Evolutionary conservation across 2,797 vertebrate genomes (phyloP).

Genomic region (Siniperca obscura): DNA sequence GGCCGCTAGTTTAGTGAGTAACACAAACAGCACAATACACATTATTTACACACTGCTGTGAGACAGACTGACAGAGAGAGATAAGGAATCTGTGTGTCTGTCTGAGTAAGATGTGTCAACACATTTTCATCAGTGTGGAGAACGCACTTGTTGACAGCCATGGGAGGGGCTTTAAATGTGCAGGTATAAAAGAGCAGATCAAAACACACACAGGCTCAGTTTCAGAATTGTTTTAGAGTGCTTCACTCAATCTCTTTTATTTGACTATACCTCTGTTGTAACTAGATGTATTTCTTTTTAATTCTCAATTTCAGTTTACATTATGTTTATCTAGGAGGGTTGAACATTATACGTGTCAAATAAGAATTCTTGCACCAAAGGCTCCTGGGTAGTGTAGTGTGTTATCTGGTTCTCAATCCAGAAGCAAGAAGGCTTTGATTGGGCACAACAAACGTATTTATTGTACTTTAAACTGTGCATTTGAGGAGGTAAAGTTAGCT

Average conservation of each 20-base stretch:
- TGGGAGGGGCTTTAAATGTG: slow-evolving; percentile 48
- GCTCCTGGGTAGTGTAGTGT: slow-evolving; percentile 9
- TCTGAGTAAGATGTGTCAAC: slow-evolving; percentile 71
- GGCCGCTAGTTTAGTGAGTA: slow-evolving; percentile 13
- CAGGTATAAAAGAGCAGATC: slow-evolving; percentile 37
- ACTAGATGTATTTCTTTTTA: background rate
- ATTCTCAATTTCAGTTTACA: background rate
- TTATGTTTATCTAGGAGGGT: background rate
- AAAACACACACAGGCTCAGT: slow-evolving; percentile 17
- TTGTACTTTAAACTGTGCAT: background rate
- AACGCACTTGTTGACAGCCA: slow-evolving; percentile 60
- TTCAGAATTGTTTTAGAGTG: background rate
- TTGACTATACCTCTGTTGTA: background rate
- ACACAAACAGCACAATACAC: slow-evolving; percentile 1
- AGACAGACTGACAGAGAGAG: slow-evolving; percentile 15
- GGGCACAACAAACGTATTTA: background rate
- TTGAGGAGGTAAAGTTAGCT: background rate
- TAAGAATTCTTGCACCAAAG: slow-evolving; percentile 11
- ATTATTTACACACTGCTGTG: slow-evolving; percentile 16
- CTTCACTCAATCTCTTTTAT: background rate
- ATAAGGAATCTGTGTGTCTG: slow-evolving; percentile 59
- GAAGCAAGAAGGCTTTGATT: background rate
- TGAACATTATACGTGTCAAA: background rate
- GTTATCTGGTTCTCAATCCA: background rate
- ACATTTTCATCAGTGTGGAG: slow-evolving; percentile 76